Percentiles rank a stretch among this genome's conserved stretches.
Evolutionary conservation across 2,888 invertebrate species (phyloP).

Genomic region (Nemoura dubitans): DNA sequence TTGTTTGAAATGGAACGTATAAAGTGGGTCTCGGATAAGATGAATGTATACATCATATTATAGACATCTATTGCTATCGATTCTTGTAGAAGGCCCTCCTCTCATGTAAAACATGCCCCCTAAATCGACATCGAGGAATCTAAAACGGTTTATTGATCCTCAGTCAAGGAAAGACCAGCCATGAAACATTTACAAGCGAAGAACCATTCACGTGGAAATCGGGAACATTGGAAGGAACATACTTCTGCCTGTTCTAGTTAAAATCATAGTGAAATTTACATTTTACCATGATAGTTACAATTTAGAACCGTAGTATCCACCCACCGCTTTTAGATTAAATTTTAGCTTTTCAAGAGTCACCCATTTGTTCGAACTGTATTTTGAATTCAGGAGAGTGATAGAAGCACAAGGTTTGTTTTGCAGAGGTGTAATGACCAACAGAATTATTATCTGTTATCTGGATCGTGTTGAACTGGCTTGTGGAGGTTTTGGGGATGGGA

Average conservation of each 20-base stretch:
- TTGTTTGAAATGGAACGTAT: constrained; percentile 7
- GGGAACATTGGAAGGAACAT: neutral
- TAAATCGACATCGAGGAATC: constrained; percentile 12
- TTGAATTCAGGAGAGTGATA: neutral
- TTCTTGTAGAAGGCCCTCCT: neutral
- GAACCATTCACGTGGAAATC: neutral
- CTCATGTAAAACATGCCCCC: neutral
- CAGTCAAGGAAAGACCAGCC: neutral
- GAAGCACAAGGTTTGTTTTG: neutral
- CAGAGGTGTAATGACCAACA: neutral
- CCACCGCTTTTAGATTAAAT: neutral
- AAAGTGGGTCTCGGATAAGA: neutral
- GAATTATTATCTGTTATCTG: neutral
- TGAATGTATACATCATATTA: constrained; percentile 12
- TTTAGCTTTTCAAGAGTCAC: too few species aligned
- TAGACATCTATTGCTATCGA: neutral
- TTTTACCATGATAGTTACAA: neutral
- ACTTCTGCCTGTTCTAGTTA: neutral
- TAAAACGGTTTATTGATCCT: neutral
- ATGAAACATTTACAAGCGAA: neutral
- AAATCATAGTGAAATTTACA: neutral
- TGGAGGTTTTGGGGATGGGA: neutral
- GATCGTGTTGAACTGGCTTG: neutral
- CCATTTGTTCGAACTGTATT: neutral
- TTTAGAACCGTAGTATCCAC: neutral